A percentile compares a stretch with the other conserved stretches of the same genome.
Evolutionary conservation across 2,888 invertebrate genomes (phyloP).

Genomic region (Agrotis segetum): DNA sequence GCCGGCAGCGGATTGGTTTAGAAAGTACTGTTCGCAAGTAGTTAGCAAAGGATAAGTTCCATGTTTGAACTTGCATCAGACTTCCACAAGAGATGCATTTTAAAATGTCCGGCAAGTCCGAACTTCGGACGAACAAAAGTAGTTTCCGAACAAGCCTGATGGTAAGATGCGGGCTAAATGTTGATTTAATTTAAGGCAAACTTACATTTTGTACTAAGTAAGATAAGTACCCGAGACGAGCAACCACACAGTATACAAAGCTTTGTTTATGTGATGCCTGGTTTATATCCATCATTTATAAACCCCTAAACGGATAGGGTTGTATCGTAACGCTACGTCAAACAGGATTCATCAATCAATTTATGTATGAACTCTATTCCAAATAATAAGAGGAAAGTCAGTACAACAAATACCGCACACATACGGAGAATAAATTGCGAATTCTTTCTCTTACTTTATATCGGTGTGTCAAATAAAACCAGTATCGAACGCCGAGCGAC

Average conservation of each 20-base stretch:
- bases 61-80: conserved; percentile 79
- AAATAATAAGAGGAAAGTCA: conserved; percentile 43
- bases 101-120: conserved; percentile 68
- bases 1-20: conserved; percentile 74
- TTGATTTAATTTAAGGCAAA: conserved; percentile 29
- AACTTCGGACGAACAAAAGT: conserved; percentile 63
- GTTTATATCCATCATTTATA: conserved; percentile 46
- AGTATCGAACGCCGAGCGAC: conserved; percentile 49
- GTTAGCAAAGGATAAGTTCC: conserved; percentile 80
- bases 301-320: conserved; percentile 19
- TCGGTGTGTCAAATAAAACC: conserved; percentile 60
- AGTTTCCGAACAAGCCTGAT: conserved; percentile 40
- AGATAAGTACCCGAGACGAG: conserved; percentile 1
- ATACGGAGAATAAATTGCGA: conserved; percentile 48
- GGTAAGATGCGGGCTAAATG: conserved; percentile 34
- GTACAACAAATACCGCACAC: conserved; percentile 43
- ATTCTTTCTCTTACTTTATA: conserved; percentile 50
- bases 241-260: conserved; percentile 1
- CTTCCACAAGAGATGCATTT: conserved; percentile 72
- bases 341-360: conserved; percentile 53
- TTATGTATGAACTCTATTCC: conserved; percentile 21
- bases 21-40: conserved; percentile 78
- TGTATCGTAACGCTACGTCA: conserved; percentile 24
- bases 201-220: conserved; percentile 8
- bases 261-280: background rate